Percentiles rank a stretch among this genome's conserved stretches.
Conservation (phyloP, 2,113 vertebrate species). For the Tricholaema leucomelas region DNA sequence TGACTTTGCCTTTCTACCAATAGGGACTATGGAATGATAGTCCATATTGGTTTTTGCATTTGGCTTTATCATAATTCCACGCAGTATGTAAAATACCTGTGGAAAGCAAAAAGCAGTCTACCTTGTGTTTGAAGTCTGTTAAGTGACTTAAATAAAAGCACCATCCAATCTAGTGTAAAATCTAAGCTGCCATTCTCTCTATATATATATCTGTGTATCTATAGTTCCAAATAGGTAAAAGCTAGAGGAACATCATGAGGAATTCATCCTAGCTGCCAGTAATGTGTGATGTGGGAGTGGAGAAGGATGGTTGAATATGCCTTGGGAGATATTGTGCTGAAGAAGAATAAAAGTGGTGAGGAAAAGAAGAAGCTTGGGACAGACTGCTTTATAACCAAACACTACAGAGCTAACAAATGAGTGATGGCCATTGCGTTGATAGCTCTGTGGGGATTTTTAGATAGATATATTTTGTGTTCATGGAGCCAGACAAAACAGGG, state of each 20-base stretch:
- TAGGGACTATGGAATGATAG: background rate
- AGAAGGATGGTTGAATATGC: background rate
- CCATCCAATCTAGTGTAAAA: background rate
- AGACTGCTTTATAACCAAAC: background rate
- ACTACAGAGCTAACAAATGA: background rate
- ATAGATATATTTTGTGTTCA: background rate
- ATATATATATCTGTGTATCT: accelerated
- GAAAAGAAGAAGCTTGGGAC: background rate
- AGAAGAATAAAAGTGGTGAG: background rate
- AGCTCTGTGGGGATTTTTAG: background rate
- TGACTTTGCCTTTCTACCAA: background rate
- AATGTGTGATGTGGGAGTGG: background rate
- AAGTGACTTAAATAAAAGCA: background rate
- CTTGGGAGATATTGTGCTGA: background rate
- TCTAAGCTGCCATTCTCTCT: background rate
- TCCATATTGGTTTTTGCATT: background rate
- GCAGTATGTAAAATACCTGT: background rate
- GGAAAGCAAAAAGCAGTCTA: background rate
- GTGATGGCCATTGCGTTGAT: background rate
- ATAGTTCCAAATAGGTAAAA: background rate
- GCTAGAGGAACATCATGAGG: background rate
- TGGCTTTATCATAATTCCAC: background rate
- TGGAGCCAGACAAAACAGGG: background rate
- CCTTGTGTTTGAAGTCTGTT: background rate
- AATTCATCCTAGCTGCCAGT: background rate